These are phyloP conservation scores for Micromys minutus DNA, from an alignment of 2,113 vertebrate genomes.

Conservation along the genomic window DNA sequence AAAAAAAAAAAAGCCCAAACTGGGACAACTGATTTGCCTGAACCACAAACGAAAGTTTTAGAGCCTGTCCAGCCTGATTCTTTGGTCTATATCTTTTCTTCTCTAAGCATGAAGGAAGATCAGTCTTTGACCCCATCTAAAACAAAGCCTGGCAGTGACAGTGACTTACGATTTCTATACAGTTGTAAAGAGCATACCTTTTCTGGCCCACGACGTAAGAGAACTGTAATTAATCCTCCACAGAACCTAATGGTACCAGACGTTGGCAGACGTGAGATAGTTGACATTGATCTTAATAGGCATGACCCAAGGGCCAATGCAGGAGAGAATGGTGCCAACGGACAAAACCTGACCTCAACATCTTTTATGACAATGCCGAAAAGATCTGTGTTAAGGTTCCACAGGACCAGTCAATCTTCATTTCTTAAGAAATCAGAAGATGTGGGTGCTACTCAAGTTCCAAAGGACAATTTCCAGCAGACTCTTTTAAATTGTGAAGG, in stretches of 20 bases:
- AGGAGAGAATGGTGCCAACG: constrained; percentile 72
- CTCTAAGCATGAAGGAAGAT: constrained; percentile 83
- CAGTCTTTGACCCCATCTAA: constrained; percentile 75
- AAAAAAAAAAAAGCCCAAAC: constrained; percentile 85
- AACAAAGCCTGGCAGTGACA: constrained; percentile 81
- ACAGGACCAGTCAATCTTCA: constrained; percentile 64
- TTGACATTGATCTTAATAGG: constrained; percentile 89
- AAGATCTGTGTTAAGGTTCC: background rate
- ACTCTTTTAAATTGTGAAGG: constrained; percentile 69
- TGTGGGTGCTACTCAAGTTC: constrained; percentile 53
- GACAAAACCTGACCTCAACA: constrained; percentile 74
- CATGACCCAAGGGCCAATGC: constrained; percentile 87
- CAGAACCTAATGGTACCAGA: constrained; percentile 77
- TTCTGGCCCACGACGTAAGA: constrained; percentile 88
- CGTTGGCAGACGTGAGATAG: constrained; percentile 74
- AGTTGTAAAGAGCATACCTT: constrained; percentile 90
- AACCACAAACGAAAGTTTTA: constrained; percentile 86
- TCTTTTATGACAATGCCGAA: background rate
- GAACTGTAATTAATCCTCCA: constrained; percentile 87
- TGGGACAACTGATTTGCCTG: constrained; percentile 86
- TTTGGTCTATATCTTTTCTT: constrained; percentile 90
- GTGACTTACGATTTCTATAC: constrained; percentile 81
- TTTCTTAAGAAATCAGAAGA: constrained; percentile 67
- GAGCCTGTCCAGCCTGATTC: constrained; percentile 90
- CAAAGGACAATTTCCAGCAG: constrained; percentile 66